Percentiles rank a stretch among this genome's conserved stretches.
These are phyloP conservation scores for Tromatobia lineatoria DNA, from an alignment of 2,888 invertebrate genomes.

Conservation along the genomic window DNA sequence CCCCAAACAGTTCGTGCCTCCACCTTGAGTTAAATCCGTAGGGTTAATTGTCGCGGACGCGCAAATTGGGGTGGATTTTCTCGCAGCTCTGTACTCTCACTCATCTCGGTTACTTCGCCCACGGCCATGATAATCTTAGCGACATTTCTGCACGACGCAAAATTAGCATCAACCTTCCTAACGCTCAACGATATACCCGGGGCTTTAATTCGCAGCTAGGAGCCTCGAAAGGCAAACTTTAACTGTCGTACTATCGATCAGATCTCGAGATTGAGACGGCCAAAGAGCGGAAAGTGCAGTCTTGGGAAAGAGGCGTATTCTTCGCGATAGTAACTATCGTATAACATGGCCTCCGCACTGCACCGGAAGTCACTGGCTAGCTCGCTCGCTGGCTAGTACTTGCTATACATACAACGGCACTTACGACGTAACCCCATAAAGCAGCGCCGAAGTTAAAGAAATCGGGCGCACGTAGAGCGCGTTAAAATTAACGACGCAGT, in stretches of 20 bases:
- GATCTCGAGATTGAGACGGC: constrained; percentile 20
- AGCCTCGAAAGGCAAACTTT: neutral
- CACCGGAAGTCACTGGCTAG: constrained; percentile 5
- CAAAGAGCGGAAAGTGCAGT: constrained; percentile 24
- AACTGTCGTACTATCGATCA: constrained; percentile 19
- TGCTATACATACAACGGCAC: constrained; percentile 53
- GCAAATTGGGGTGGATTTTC: constrained; percentile 54
- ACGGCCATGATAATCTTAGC: constrained; percentile 81
- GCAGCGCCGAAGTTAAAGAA: constrained; percentile 78
- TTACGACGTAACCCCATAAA: constrained; percentile 71
- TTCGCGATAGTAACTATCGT: constrained; percentile 5
- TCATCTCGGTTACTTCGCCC: constrained; percentile 63
- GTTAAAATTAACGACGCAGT: constrained; percentile 85
- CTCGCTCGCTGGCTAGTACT: neutral
- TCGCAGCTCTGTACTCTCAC: constrained; percentile 18
- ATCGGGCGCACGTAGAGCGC: constrained; percentile 83
- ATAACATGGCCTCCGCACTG: constrained; percentile 24
- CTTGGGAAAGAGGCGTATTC: neutral
- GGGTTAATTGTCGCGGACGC: constrained; percentile 59
- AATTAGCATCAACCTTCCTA: constrained; percentile 49
- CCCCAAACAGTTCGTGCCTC: constrained; percentile 1
- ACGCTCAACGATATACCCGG: neutral
- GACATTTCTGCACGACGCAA: constrained; percentile 73
- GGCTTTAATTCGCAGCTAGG: neutral
- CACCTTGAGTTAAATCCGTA: constrained; percentile 23